These are phyloP conservation scores for Micromesistius poutassou DNA, from an alignment of 2,797 vertebrate genomes.

Conservation along the genomic window DNA sequence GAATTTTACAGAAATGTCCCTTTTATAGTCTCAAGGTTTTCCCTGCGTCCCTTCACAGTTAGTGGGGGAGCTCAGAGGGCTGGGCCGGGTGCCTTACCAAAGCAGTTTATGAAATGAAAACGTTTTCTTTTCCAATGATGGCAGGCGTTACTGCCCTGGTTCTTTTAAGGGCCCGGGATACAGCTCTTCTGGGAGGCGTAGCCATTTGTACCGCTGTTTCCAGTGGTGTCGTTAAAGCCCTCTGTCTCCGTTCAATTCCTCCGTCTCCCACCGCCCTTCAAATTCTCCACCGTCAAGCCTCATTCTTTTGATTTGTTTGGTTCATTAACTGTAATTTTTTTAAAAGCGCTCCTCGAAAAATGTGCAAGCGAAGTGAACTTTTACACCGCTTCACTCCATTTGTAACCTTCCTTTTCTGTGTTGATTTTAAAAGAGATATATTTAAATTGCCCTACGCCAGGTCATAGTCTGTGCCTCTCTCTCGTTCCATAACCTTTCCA, in stretches of 20 bases:
- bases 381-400: background rate
- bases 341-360: background rate
- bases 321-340: conserved; percentile 9
- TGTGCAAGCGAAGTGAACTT: background rate
- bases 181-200: conserved; percentile 35
- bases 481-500: background rate
- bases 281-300: background rate
- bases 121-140: conserved; percentile 54
- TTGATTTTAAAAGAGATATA: background rate
- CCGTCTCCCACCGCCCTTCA: background rate
- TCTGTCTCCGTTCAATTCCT: conserved; percentile 34
- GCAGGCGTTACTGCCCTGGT: conserved; percentile 34
- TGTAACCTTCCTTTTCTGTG: background rate
- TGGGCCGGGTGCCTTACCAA: conserved; percentile 39
- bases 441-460: background rate
- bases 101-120: conserved; percentile 60
- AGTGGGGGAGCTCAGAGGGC: conserved; percentile 30
- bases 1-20: background rate
- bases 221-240: conserved; percentile 47
- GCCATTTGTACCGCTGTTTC: conserved; percentile 36
- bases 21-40: conserved; percentile 4
- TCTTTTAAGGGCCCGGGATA: conserved; percentile 53
- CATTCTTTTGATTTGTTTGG: conserved; percentile 24
- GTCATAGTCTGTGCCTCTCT: background rate
- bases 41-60: conserved; percentile 16